Conservation (phyloP, 2,888 invertebrate genomes). For the Automeris io region DNA sequence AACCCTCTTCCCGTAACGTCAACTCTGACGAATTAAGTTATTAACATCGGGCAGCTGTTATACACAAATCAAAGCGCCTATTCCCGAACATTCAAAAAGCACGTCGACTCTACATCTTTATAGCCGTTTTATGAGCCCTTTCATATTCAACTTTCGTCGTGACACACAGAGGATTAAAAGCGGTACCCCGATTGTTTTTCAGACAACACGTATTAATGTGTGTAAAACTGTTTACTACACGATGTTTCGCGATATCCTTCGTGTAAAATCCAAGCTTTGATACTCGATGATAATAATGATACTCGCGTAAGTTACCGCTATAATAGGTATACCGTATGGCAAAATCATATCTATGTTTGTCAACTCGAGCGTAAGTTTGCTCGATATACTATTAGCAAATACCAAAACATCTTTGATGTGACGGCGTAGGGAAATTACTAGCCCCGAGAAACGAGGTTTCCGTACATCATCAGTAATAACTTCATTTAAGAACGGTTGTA, state of each 20-base stretch:
- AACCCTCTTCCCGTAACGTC: slow-evolving; percentile 62
- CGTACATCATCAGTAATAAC: slow-evolving; percentile 50
- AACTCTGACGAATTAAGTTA: slow-evolving; percentile 76
- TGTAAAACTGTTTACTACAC: slow-evolving; percentile 54
- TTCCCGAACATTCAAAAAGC: slow-evolving; percentile 51
- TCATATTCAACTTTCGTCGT: slow-evolving; percentile 65
- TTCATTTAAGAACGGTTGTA: slow-evolving; percentile 39
- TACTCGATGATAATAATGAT: slow-evolving; percentile 54
- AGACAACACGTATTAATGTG: slow-evolving; percentile 65
- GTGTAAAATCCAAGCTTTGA: slow-evolving; percentile 48
- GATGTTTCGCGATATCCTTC: slow-evolving; percentile 40
- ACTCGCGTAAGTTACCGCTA: slow-evolving; percentile 36
- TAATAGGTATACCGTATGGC: slow-evolving; percentile 31
- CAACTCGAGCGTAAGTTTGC: slow-evolving; percentile 35
- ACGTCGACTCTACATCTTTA: slow-evolving; percentile 59
- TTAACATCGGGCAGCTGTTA: slow-evolving; percentile 71
- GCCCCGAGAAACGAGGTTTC: slow-evolving; percentile 32
- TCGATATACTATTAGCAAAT: slow-evolving; percentile 29
- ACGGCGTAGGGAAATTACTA: slow-evolving; percentile 36
- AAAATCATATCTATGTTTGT: slow-evolving; percentile 42
- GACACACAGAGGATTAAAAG: slow-evolving; percentile 31
- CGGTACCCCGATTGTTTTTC: slow-evolving; percentile 58
- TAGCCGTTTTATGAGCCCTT: slow-evolving; percentile 65
- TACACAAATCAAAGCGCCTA: slow-evolving; percentile 71
- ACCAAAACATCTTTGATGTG: slow-evolving; percentile 47